These are phyloP conservation scores for Caenorhabditis becei DNA, from an alignment of 2,888 invertebrate genomes.

Conservation along the genomic window DNA sequence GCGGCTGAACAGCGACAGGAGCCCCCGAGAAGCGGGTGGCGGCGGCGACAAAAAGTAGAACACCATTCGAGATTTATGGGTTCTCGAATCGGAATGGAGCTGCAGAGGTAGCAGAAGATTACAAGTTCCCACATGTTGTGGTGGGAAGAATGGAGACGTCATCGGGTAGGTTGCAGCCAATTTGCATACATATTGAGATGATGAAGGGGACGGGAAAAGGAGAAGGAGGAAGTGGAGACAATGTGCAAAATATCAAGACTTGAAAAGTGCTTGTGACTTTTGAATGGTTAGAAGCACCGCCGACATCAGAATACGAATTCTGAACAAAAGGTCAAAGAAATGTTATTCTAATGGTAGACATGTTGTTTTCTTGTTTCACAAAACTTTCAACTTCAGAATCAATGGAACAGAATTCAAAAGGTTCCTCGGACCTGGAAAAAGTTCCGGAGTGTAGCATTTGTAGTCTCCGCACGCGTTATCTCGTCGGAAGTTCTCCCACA, in stretches of 20 bases:
- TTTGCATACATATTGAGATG: conserved; percentile 21
- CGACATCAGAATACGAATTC: no score
- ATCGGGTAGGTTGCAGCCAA: conserved; percentile 1
- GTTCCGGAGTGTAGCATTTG: background rate
- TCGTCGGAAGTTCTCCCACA: background rate
- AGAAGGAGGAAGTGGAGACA: no score
- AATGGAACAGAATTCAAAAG: no score
- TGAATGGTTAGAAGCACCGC: no score
- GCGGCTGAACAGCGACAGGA: no score
- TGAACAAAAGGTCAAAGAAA: no score
- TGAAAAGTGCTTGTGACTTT: no score
- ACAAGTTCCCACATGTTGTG: conserved; percentile 6
- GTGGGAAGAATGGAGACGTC: conserved; percentile 6
- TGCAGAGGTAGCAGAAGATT: background rate
- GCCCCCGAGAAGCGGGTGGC: background rate
- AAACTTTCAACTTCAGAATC: no score
- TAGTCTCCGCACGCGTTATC: background rate
- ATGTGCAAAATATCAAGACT: background rate
- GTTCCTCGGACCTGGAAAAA: no score
- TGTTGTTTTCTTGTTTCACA: no score
- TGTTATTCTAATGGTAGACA: no score
- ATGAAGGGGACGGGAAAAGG: background rate
- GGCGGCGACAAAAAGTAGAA: conserved; percentile 34
- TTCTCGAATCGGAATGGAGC: conserved; percentile 43
- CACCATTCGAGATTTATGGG: conserved; percentile 58